Base-by-base conservation (phyloP, 2,888 invertebrate species). In the Latrodectus elegans region DNA sequence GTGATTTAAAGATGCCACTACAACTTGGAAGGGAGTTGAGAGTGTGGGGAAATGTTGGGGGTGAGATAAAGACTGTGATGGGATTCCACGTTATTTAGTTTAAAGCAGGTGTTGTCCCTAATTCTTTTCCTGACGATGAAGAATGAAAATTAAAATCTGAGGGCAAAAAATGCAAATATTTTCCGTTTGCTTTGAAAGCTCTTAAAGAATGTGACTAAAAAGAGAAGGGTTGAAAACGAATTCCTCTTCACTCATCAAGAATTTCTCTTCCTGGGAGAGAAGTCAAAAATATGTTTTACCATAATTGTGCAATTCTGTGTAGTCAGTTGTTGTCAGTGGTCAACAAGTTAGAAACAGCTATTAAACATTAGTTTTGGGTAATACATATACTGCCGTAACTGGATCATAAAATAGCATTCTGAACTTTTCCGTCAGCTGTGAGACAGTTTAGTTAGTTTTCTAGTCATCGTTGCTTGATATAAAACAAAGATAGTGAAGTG, bases 111-210 rank as follows among this genome's bases (percentile, higher is more conserved):
- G 79, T 64, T 79, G 79, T 75, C 74, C 78, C 85, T 85, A 85
- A 85, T 85, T 85, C 68, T 68, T 68, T 73, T n/a, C 14, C 55
- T 79, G 85, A 79, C 75, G 85, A 79, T 85, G 79, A 85, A 85
- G 85, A 85, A 85, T 85, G 85, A 85, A 85, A 85, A 85, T 85
- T 85, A 85, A 85, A 85, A 73, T 76, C 68, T 51, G 52, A 38
- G 26, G 17, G 60, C 72, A 84, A 84, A 85, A 80, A 71, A 67
- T 51, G 55, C 49, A 79, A 79, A 79, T 85, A 85, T 85, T 85
- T 85, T 75, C 84, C 74, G 75, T 85, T 85, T 79, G 74, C 84
- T 84, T 78, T 78, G 71, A 77, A 38, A n/a, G 76, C 65, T 52
- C n/a, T 72, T 14, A n/a, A 26, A 78, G 85, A 85, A 85, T 85